These are phyloP conservation scores for Lepus townsendii DNA, from an alignment of 2,797 vertebrate genomes.

Conservation along the genomic window DNA sequence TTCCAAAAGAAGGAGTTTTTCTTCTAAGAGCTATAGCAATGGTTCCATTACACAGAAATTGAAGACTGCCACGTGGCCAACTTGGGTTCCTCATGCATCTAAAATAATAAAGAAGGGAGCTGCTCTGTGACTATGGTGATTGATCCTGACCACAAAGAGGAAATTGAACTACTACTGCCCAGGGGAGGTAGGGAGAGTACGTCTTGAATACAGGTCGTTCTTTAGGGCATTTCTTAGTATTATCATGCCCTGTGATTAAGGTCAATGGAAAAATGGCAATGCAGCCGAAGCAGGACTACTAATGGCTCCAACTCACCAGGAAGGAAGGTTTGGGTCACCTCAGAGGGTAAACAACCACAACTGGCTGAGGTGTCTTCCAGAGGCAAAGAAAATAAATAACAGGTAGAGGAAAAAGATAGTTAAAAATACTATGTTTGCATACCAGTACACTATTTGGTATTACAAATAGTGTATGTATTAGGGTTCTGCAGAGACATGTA, in stretches of 20 bases:
- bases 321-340: not conserved
- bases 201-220: not conserved
- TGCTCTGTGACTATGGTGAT: rapidly evolving
- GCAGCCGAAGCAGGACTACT: not conserved
- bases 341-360: not conserved
- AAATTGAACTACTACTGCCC: not conserved
- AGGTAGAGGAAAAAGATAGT: not conserved
- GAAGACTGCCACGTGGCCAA: not conserved
- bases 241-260: not conserved
- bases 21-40: not conserved
- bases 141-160: not conserved
- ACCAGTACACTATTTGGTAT: not conserved
- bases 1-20: not conserved
- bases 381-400: not conserved
- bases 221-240: not conserved
- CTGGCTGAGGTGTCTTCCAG: not conserved
- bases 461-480: not conserved
- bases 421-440: not conserved
- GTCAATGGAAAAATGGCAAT: not conserved
- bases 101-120: not conserved
- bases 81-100: not conserved
- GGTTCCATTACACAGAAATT: not conserved
- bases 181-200: not conserved
- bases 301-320: not conserved
- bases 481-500: not conserved